A percentile compares a stretch with the other conserved stretches of the same genome.
Conservation (phyloP, 2,797 vertebrate genomes). For the Margarornis squamiger region DNA sequence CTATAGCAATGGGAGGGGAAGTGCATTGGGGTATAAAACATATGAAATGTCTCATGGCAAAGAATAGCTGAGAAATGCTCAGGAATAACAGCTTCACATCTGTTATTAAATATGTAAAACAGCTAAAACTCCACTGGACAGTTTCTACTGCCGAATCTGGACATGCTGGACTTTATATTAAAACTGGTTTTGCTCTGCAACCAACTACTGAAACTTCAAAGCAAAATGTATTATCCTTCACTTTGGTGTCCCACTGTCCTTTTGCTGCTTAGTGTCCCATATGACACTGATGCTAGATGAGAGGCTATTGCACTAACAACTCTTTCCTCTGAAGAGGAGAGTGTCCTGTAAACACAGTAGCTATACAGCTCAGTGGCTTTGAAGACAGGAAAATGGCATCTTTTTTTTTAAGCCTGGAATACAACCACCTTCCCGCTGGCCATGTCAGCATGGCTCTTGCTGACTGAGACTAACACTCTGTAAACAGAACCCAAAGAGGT, state of each 20-base stretch:
- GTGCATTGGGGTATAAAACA: neutral
- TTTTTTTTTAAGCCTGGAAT: neutral
- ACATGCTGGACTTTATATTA: neutral
- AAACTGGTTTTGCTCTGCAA: neutral
- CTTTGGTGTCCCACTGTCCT: neutral
- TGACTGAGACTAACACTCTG: neutral
- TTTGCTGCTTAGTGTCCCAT: neutral
- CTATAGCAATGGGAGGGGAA: neutral
- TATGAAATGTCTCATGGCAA: neutral
- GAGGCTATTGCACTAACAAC: neutral
- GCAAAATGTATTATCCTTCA: neutral
- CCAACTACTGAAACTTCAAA: neutral
- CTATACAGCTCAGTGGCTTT: neutral
- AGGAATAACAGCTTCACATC: neutral
- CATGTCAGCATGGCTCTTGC: rapidly evolving
- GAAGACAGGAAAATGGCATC: neutral
- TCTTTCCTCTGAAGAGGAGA: neutral
- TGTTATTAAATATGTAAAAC: neutral
- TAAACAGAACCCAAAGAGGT: neutral
- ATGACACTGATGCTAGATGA: neutral
- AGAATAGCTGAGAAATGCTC: neutral
- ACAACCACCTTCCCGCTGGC: neutral
- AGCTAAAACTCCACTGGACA: neutral
- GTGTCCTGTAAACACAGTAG: neutral
- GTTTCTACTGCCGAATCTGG: neutral